These are phyloP conservation scores for Blastobasis lacticolella DNA, from an alignment of 2,888 invertebrate species.

Conservation along the genomic window DNA sequence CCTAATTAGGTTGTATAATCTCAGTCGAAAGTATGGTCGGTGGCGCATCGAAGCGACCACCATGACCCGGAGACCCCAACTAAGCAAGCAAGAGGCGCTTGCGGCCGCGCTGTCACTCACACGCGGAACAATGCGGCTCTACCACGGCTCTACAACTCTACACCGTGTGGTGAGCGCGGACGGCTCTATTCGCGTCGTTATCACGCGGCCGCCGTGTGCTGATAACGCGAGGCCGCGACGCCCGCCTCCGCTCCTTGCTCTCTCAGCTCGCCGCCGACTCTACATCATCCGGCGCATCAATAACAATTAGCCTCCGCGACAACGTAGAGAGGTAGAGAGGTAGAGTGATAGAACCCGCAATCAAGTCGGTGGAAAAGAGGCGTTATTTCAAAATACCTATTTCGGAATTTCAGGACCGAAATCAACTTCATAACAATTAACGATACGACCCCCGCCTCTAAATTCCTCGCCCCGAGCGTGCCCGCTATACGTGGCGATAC, in stretches of 20 bases:
- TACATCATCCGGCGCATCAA: background rate
- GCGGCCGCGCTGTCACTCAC: constrained; percentile 56
- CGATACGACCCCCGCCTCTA: constrained; percentile 75
- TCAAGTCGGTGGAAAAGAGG: constrained; percentile 55
- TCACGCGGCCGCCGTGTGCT: constrained; percentile 26
- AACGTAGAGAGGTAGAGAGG: constrained; percentile 7
- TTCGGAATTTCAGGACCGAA: constrained; percentile 74
- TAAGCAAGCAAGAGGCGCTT: constrained; percentile 17
- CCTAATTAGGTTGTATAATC: too few species aligned
- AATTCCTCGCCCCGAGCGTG: constrained; percentile 74
- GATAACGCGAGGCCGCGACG: background rate
- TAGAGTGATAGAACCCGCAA: constrained; percentile 25
- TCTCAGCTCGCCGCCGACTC: background rate
- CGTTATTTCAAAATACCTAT: constrained; percentile 71
- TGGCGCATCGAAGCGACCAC: constrained; percentile 29
- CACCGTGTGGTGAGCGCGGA: constrained; percentile 29
- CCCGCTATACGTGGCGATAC: constrained; percentile 71
- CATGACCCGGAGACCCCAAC: constrained; percentile 44
- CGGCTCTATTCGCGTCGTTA: constrained; percentile 49
- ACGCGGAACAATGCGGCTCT: constrained; percentile 19
- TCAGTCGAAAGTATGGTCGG: background rate
- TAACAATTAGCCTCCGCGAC: too few species aligned
- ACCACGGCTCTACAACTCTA: constrained; percentile 23
- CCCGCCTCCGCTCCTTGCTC: background rate
- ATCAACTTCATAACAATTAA: constrained; percentile 75